Base-by-base conservation (phyloP, 92 coral and sea anemone species). In the Desmophyllum pertusum region DNA sequence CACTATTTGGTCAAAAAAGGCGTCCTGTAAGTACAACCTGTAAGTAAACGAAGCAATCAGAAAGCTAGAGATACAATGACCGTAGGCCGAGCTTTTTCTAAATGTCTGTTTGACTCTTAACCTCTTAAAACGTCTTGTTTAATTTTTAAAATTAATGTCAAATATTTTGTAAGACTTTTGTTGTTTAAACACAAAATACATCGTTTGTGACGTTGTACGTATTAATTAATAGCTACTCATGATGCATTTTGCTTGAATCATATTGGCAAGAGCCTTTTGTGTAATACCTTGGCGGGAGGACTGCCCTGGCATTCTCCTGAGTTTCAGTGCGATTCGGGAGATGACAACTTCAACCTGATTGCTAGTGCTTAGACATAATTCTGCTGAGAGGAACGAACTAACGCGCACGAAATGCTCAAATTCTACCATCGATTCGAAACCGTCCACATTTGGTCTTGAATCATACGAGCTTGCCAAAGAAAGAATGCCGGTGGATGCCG, bases 321-420 rank as follows among this genome's bases (percentile, higher is more conserved):
- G n/a, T n/a, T 95, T 31, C 98, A 95, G 76, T 95, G 95, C 61
- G 93, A 90, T 42, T 83, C 95, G 23, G 94, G 98, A 36, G 95
- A 95, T 46, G 89, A 70, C 42, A 92, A 90, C 78, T 86, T 89
- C 88, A 95, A 90, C 76, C 84, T 95, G 69, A 88, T 94, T 33
- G 95, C 98, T 19, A 89, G 98, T 55, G 90, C 94, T n/a, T 57
- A 84, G 98, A 38, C 92, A 95, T 25, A n/a, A 87, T 94, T 81
- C 91, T 94, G 17, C 80, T 88, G 74, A n/a, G 95, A 90, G 36
- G 90, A 88, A 33, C 89, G 92, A 21, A 70, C 64, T 4, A 86
- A 92, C 61, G 75, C 90, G 13, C 81, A 85, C 7, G 95, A 92
- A 37, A 67, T 85, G 66, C 77, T 92, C 27, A 52, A 80, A n/a